phyloP scores from a whole-genome alignment of 2,797 vertebrate species.

The Dryobates pubescens region DNA sequence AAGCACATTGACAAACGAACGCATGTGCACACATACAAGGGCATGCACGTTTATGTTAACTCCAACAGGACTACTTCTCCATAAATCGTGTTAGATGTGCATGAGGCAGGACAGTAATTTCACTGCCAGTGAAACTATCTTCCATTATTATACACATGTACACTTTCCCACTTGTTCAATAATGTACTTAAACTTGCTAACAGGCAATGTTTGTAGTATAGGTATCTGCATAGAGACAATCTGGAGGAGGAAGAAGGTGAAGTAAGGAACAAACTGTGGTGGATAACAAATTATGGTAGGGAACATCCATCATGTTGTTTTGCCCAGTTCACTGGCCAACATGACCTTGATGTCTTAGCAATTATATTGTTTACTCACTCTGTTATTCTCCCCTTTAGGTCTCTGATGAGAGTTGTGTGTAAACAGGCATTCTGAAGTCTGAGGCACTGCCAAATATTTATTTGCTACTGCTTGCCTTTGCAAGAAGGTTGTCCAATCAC shows the following conservation, averaged over 20 bases:
- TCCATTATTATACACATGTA: background rate
- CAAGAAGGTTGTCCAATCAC: background rate
- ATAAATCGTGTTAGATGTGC: background rate
- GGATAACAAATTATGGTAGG: background rate
- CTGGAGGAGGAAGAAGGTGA: background rate
- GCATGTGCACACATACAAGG: accelerated
- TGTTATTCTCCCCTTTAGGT: background rate
- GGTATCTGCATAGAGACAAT: background rate
- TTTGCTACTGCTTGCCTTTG: background rate
- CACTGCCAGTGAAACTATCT: background rate
- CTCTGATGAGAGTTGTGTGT: background rate
- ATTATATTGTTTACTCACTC: background rate
- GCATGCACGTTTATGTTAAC: accelerated
- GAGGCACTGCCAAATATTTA: background rate
- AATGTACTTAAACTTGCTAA: background rate
- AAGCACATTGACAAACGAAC: background rate
- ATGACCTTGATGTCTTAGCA: background rate
- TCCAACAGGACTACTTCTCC: background rate
- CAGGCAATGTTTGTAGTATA: background rate
- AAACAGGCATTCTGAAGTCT: background rate
- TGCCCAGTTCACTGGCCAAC: background rate
- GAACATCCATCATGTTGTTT: too few species aligned
- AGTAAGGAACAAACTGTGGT: background rate
- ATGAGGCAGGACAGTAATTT: background rate
- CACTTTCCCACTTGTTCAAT: background rate